A percentile compares a stretch with the other conserved stretches of the same genome.
phyloP scores from a whole-genome alignment of 1,140 invertebrate genomes.

The Drosophila insularis region DNA sequence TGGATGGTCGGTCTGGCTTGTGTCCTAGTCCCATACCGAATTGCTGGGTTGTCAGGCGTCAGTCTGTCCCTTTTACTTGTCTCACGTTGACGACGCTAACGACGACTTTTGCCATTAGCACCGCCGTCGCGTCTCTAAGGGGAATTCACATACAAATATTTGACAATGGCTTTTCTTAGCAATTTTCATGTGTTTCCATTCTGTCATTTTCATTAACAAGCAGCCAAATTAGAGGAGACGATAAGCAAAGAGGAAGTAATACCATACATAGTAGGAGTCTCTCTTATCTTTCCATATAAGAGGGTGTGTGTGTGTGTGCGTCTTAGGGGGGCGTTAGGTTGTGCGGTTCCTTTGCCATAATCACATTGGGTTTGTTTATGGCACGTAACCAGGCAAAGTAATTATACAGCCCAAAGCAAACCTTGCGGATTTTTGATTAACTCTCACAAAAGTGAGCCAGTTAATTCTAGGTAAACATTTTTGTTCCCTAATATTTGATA shows the following conservation, averaged over 20 bases:
- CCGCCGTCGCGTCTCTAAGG: slow-evolving; percentile 35
- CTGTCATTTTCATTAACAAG: slow-evolving; percentile 66
- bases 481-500: background rate
- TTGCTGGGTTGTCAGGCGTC: background rate
- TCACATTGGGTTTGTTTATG: slow-evolving; percentile 51
- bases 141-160: slow-evolving; percentile 59
- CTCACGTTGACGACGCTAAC: slow-evolving; percentile 23
- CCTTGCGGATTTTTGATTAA: slow-evolving; percentile 52
- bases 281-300: background rate
- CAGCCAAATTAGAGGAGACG: slow-evolving; percentile 12
- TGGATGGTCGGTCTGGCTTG: slow-evolving; percentile 6
- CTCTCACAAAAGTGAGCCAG: slow-evolving; percentile 19
- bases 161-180: slow-evolving; percentile 42
- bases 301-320: slow-evolving; percentile 14
- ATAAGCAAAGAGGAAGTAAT: background rate
- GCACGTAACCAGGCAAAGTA: slow-evolving; percentile 54
- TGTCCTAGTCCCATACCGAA: slow-evolving; percentile 2
- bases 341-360: slow-evolving; percentile 33
- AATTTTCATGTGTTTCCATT: slow-evolving; percentile 63
- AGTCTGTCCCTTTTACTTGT: background rate
- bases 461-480: slow-evolving; percentile 41
- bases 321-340: background rate
- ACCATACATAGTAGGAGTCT: background rate
- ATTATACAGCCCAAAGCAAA: slow-evolving; percentile 49
- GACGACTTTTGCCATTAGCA: slow-evolving; percentile 65